Conservation (phyloP, 2,797 vertebrate genomes). For the Platyrinchus mystaceus region DNA sequence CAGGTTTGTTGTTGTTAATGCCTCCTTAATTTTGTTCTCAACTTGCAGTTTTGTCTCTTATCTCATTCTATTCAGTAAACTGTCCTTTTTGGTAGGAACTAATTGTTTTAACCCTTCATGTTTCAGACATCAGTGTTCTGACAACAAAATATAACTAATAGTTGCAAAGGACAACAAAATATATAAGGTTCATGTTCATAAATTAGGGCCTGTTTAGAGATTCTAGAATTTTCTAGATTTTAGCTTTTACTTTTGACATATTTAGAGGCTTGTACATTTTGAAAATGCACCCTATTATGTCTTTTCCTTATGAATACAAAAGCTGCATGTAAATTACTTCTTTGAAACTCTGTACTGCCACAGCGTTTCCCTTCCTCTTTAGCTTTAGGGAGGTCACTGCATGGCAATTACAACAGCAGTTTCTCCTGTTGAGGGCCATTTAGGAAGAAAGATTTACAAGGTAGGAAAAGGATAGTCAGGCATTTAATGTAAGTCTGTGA, state of each 20-base stretch:
- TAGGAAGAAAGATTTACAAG: background rate
- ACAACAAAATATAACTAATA: background rate
- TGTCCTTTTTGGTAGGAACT: background rate
- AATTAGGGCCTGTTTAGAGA: background rate
- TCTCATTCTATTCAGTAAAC: background rate
- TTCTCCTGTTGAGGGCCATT: background rate
- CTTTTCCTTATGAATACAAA: background rate
- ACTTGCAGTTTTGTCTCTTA: background rate
- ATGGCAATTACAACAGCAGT: slow-evolving; percentile 16
- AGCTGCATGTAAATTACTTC: background rate
- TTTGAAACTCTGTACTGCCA: background rate
- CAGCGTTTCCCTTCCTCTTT: background rate
- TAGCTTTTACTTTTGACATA: background rate
- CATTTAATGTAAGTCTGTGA: background rate
- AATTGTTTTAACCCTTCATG: background rate
- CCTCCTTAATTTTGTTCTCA: background rate
- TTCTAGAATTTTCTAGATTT: background rate
- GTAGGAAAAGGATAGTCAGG: background rate
- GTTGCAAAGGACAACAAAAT: background rate
- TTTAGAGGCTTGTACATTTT: background rate
- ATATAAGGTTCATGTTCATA: background rate
- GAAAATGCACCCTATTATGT: background rate
- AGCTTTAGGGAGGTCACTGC: slow-evolving; percentile 26
- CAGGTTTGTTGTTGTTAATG: background rate
- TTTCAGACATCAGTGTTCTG: background rate